phyloP scores from a whole-genome alignment of 2,797 vertebrate genomes.

The Sorex maritimensis region DNA sequence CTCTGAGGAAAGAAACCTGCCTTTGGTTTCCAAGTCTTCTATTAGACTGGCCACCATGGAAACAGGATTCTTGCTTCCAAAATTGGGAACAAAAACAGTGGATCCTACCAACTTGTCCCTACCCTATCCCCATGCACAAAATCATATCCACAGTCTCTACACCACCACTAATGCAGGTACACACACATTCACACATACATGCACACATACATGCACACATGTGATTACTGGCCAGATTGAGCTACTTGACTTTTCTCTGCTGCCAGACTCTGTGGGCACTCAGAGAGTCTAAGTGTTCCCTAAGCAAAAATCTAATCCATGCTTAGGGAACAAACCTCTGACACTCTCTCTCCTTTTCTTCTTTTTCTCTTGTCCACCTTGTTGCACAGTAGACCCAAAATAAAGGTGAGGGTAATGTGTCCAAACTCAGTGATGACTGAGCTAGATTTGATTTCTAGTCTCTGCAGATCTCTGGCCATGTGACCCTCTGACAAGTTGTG shows the following conservation, averaged over 20 bases:
- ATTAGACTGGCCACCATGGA: constrained; percentile 40
- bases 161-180: not conserved
- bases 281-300: no score
- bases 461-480: not conserved
- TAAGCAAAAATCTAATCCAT: no score
- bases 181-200: fast-evolving
- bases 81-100: constrained; percentile 20
- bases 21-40: not conserved
- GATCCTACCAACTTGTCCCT: fast-evolving
- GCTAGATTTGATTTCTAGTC: not conserved
- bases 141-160: not conserved
- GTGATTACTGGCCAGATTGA: not conserved
- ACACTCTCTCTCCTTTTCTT: not conserved
- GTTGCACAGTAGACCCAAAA: not conserved
- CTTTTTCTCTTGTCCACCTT: not conserved
- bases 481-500: not conserved
- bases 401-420: not conserved
- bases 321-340: not conserved
- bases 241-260: not conserved
- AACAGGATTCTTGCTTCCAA: constrained; percentile 25
- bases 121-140: fast-evolving
- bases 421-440: fast-evolving
- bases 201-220: fast-evolving
- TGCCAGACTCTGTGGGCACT: not conserved
- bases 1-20: constrained; percentile 19